Percentiles rank a stretch among this genome's conserved stretches.
Evolutionary conservation across 2,797 vertebrate genomes (phyloP).

Genomic region (Anniella stebbinsi): DNA sequence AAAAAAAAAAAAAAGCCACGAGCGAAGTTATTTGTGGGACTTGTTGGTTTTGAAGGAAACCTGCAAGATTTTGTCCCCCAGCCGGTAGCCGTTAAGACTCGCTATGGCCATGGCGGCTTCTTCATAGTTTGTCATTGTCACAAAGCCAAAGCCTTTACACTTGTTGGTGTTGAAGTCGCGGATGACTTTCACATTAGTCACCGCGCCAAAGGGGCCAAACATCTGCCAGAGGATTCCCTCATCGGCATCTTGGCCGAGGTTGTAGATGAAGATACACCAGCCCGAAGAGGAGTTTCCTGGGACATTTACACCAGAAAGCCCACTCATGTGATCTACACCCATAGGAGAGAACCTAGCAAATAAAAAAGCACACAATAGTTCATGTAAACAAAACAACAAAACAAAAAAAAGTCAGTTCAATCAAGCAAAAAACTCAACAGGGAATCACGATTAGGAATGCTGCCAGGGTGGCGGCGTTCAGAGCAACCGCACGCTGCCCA

Average conservation of each 20-base stretch:
- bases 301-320: conserved; percentile 92
- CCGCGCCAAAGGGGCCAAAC: conserved; percentile 98
- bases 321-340: conserved; percentile 97
- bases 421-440: conserved; percentile 58
- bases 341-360: conserved; percentile 96
- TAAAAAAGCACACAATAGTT: conserved; percentile 80
- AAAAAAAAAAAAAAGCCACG: conserved; percentile 70
- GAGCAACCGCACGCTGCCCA: neutral
- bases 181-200: conserved; percentile 99
- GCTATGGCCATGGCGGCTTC: conserved; percentile 99
- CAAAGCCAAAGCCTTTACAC: conserved; percentile 99
- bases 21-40: conserved; percentile 95
- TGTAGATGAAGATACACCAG: conserved; percentile 99
- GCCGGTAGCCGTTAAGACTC: conserved; percentile 97
- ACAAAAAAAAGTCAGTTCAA: conserved; percentile 65
- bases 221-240: conserved; percentile 99
- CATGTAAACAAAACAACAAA: conserved; percentile 72
- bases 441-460: conserved; percentile 38
- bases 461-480: accelerated
- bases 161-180: conserved; percentile 99
- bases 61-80: conserved; percentile 99
- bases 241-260: conserved; percentile 97
- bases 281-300: conserved; percentile 91
- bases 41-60: conserved; percentile 99
- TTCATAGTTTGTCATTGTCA: conserved; percentile 99